Evolutionary conservation across 2,888 invertebrate genomes (phyloP), one percentile per base, ranked within the genome.

Genomic region (Cybosia mesomella): DNA sequence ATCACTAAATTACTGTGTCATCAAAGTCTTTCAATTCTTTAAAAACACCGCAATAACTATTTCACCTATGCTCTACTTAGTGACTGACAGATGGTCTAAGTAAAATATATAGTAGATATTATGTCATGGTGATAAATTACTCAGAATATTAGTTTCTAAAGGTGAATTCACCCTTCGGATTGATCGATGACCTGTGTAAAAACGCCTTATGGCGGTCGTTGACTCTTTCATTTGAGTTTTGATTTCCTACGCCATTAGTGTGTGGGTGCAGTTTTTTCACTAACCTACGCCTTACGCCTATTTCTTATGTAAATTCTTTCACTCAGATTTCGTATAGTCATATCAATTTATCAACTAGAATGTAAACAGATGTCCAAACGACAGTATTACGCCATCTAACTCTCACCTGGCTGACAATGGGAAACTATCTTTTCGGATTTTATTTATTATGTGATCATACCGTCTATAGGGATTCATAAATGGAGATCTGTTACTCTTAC

Each of bases 181-280:
- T 81, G 81, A 81, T 84, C 72, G 79, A 82, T 82, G 74, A 67
- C 36, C 68, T 70, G 71, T 77, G 79, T 73, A 82, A 76, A 83
- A 78, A 79, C 82, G 81, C 84, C 81, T 80, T 79, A 57, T 61
- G 61, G 73, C 77, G 85, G 84, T 76, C 84, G 72, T 83, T 85
- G 86, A 86, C 85, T 76, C 73, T 73, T 67, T 74, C 65, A 65
- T 79, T 80, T 81, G 73, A 68, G 76, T 69, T 77, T 75, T 78
- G 64, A 76, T 76, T 80, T 73, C 72, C 77, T 74, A 75, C 70
- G 66, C 66, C 76, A 71, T 75, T 76, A 73, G 86, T 86, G 80
- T 82, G 84, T 70, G 79, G 77, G 71, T 72, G 68, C 68, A 77
- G 79, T 81, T 82, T 82, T 83, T 75, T 75, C 72, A 67, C 64